Conservation (phyloP, 2,888 invertebrate genomes). For the Sinohyriopsis cumingii region DNA sequence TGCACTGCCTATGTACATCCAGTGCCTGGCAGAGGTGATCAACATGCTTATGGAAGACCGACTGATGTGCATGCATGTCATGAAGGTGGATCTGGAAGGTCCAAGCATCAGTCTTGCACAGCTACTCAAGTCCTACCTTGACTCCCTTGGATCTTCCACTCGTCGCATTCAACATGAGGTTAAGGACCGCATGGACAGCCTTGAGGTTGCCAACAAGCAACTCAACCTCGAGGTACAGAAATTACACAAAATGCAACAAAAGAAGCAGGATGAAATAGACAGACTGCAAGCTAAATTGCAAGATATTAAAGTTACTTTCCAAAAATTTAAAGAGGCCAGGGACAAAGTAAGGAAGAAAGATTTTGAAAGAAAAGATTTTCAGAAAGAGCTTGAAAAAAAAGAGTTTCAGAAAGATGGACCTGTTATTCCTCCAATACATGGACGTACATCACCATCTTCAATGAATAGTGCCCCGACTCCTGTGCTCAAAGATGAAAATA, state of each 20-base stretch:
- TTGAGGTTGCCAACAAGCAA: conserved; percentile 42
- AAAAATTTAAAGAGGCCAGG: conserved; percentile 36
- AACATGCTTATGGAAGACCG: conserved; percentile 53
- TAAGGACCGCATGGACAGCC: conserved; percentile 33
- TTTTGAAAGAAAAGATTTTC: conserved; percentile 7
- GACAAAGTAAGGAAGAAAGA: conserved; percentile 17
- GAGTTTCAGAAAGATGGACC: conserved; percentile 16
- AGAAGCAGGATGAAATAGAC: conserved; percentile 48
- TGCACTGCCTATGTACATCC: conserved; percentile 46
- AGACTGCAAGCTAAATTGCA: conserved; percentile 41
- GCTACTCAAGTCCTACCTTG: conserved; percentile 30
- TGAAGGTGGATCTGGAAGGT: conserved; percentile 36
- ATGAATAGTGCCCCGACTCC: conserved; percentile 36
- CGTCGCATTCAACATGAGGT: conserved; percentile 33
- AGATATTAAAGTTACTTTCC: conserved; percentile 38
- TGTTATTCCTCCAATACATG: conserved; percentile 2
- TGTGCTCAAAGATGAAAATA: conserved; percentile 27
- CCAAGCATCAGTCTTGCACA: conserved; percentile 20
- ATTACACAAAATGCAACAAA: conserved; percentile 39
- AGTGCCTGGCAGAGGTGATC: conserved; percentile 49
- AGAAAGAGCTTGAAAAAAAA: conserved; percentile 10
- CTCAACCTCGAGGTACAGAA: conserved; percentile 39
- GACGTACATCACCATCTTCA: conserved; percentile 25
- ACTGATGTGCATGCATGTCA: conserved; percentile 48
- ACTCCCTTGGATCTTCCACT: conserved; percentile 31